Base-by-base conservation (phyloP, 2,888 invertebrate species). In the Rapana venosa region DNA sequence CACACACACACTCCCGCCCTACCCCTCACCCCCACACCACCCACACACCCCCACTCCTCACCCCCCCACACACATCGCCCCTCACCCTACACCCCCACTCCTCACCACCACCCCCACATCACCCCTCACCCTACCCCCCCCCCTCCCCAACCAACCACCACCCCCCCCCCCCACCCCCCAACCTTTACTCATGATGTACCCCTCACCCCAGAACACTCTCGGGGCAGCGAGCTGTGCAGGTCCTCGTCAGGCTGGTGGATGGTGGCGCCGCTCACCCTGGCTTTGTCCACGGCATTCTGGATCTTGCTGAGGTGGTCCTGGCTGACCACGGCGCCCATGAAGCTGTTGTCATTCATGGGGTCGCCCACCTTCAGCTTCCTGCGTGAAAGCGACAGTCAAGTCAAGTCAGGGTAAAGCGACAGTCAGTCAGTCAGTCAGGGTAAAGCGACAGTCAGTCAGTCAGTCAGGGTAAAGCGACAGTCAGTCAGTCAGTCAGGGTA, bases 281-380 rank as follows among this genome's bases (percentile, higher is more conserved):
- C 97, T 5, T 96, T 89, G 6, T 95, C 91, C 13, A 97, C 94
- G 92, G 96, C 96, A 66, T 94, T 91, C 91, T 94, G 92, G 32
- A 97, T 96, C 94, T 97, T 97, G 15, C 95, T 95, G 90, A 95
- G 94, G 93, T 97, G 97, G 56, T 95, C 94, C 88, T 95, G 93
- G 90, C 96, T 97, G 90, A 97, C 96, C 85, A 97, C 93, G 0
- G 97, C 96, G 2, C 97, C 97, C 91, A 96, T 94, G 79, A 95
- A 95, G 0, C 95, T 95, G 0, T 95, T 95, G 20, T 93, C 94
- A 35, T 95, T 94, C 47, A 92, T 92, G 0, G 96, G 96, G 88
- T 96, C 95, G 5, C 97, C 96, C 58, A 97, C 96, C 87, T 93
- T 95, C 30, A 96, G 90, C 58, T 95, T 93, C 90, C 96, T 96